Base-by-base conservation (phyloP, 35 echinoderm and acorn worm species). In the Apostichopus californicus region DNA sequence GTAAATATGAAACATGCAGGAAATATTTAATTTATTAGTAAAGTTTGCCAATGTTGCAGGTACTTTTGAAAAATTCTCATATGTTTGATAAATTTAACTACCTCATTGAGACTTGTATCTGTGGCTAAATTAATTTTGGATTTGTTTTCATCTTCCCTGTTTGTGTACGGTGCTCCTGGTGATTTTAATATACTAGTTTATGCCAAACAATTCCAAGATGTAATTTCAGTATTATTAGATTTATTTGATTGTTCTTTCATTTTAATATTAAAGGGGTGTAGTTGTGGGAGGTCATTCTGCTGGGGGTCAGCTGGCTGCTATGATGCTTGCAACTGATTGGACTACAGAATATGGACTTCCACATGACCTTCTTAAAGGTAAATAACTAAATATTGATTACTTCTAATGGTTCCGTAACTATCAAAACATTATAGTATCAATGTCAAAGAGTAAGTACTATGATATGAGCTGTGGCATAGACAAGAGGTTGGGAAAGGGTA, bases 261-360 rank as follows among this genome's bases (percentile, higher is more conserved):
- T 66, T 15, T 73, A 10, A 24, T 55, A 6, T 92, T 83, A 11
- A 57, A 95, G 94, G 80, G 84, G 91, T 63, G 6, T 95, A 57
- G 92, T 87, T 78, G 78, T 95, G 17, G 75, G 66, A n/a, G 94
- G 94, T 61, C 94, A 95, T 66, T 95, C 91, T 14, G 94, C 94
- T 52, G 94, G 94, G 8, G 94, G 94, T 90, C 94, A 95, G 15
- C 94, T 95, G 0, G 23, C 82, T 21, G 86, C 91, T 63, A 95
- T 95, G 94, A 90, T 93, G 72, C 78, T 95, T 5, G 55, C 90
- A 28, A 81, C 86, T 64, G 94, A 95, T 80, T 95, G 94, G 94
- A 71, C 84, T 77, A 89, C 17, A 54, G 77, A 87, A 15, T 92
- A 89, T 25, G 77, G 14, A 18, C 58, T 81, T 1, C 80, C 77